Evolutionary conservation across 2,797 vertebrate genomes (phyloP), one percentile per base, ranked within the genome.

Genomic region (Pipistrellus pygmaeus): DNA sequence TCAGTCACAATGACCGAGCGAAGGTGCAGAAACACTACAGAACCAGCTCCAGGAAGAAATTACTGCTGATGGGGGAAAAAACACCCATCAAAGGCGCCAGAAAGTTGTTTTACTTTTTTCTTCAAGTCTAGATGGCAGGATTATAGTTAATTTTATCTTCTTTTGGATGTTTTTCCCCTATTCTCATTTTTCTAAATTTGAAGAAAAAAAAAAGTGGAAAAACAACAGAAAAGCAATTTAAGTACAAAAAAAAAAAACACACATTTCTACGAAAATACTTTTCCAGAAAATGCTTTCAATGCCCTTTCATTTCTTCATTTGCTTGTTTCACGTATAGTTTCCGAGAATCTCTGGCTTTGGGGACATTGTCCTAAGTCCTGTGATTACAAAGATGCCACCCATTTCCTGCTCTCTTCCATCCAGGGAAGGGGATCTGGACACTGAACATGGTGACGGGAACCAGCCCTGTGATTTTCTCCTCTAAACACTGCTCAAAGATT

Each of bases 1-100:
- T 85, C 57, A 77, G 82, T 68, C 77, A 91, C 88, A 95, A 57
- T 94, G 89, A 95, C n/a, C 20, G 82, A 81, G 81, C 44, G 27
- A 87, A 55, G 62, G 18, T 76, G 21, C 21, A 68, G 57, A 25
- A 88, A 78, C 87, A 81, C 10, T 83, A 32, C 6, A 77, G 64
- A 84, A 44, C 75, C 41, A 85, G 23, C 53, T 85, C 55, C 51
- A 20, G 35, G 72, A 78, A 32, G 41, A 89, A 85, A 44, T 72
- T 85, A 55, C 18, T 55, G 18, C 13, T 81, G 23, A 68, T 51
- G 62, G 73, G 5, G 5, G 27, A 3, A 62, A 57, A 73, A 64
- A 48, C 30, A 76, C 27, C 38, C 23, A 88, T 66, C 27, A 55
- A 46, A 88, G 44, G 12, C 10, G 77, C 12, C 30, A 91, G 41